Conservation (phyloP, 1,140 invertebrate species). For the Temnothorax curvispinosus region DNA sequence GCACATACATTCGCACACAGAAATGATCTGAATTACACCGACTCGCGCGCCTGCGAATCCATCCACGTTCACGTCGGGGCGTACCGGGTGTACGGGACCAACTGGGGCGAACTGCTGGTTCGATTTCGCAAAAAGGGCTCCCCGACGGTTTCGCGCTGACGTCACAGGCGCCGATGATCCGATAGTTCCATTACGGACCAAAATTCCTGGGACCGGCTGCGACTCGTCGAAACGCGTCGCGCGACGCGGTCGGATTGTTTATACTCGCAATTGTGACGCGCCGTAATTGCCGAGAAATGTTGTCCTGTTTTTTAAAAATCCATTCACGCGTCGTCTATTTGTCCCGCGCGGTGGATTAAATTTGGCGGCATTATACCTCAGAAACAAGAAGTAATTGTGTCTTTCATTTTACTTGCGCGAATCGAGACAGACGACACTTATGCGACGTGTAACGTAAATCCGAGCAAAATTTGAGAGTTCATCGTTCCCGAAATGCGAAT, state of each 20-base stretch:
- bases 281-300: not conserved
- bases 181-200: constrained; percentile 55
- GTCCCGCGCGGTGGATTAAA: not conserved
- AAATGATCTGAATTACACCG: constrained; percentile 83
- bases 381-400: not conserved
- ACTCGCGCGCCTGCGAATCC: constrained; percentile 79
- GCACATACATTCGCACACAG: constrained; percentile 67
- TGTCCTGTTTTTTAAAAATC: constrained; percentile 16
- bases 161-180: constrained; percentile 54
- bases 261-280: constrained; percentile 29
- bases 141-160: constrained; percentile 62
- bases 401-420: not conserved
- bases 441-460: constrained; percentile 1
- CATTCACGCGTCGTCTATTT: not conserved
- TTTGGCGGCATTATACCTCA: not conserved
- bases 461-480: constrained; percentile 18
- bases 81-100: constrained; percentile 76
- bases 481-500: constrained; percentile 9
- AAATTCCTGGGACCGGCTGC: constrained; percentile 49
- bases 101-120: constrained; percentile 67
- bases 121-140: constrained; percentile 55
- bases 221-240: constrained; percentile 29
- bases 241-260: constrained; percentile 34
- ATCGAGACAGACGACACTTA: not conserved
- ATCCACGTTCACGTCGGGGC: constrained; percentile 72